A percentile compares a stretch with the other conserved stretches of the same genome.
phyloP scores from a whole-genome alignment of 2,888 invertebrate genomes.

The Synergus laeviventris region DNA sequence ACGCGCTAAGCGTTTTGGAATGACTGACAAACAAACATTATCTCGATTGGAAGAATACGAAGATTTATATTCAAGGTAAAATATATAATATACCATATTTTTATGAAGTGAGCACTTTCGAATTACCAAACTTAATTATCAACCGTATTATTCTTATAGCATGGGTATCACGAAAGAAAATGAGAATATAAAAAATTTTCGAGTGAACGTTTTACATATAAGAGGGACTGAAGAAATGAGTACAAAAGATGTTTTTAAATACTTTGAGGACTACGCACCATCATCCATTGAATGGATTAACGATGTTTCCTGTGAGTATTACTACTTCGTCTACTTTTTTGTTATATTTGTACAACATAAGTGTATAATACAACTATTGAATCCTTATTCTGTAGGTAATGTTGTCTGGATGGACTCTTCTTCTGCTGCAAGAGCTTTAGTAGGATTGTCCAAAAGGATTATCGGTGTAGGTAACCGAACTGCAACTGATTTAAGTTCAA shows the following conservation, averaged over 20 bases:
- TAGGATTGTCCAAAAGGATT: constrained; percentile 78
- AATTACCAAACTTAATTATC: constrained; percentile 1
- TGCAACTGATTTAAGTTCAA: constrained; percentile 45
- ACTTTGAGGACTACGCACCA: constrained; percentile 87
- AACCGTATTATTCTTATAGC: constrained; percentile 69
- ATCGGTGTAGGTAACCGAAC: constrained; percentile 61
- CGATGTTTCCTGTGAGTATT: constrained; percentile 84
- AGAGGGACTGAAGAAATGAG: constrained; percentile 86
- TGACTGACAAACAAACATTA: constrained; percentile 74
- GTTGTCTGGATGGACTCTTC: constrained; percentile 81
- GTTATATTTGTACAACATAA: neutral
- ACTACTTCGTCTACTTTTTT: constrained; percentile 24
- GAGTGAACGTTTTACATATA: constrained; percentile 86
- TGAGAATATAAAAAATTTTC: constrained; percentile 79
- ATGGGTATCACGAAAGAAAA: constrained; percentile 79
- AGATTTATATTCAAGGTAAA: constrained; percentile 75
- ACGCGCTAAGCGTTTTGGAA: constrained; percentile 79
- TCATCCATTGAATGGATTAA: constrained; percentile 89
- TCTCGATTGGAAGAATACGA: constrained; percentile 75
- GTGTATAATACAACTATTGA: neutral
- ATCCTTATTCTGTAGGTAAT: constrained; percentile 76
- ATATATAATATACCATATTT: constrained; percentile 9
- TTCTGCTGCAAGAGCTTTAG: constrained; percentile 80
- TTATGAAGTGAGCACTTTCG: neutral
- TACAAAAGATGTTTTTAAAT: constrained; percentile 87